phyloP scores from a whole-genome alignment of 2,888 invertebrate genomes.

The Hybos culiciformis region DNA sequence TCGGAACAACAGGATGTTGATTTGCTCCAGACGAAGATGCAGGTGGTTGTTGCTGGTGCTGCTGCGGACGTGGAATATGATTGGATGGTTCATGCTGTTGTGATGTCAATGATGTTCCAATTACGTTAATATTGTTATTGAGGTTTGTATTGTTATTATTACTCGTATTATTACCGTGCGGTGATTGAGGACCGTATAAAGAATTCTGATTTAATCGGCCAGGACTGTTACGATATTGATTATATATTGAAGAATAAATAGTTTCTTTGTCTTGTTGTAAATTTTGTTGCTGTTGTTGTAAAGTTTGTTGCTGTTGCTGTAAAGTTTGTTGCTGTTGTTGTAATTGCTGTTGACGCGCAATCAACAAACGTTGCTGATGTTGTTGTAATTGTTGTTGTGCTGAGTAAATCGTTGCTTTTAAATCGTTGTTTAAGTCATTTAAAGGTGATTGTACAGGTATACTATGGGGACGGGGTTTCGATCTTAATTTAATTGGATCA shows the following conservation, averaged over 20 bases:
- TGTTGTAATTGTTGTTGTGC: constrained; percentile 11
- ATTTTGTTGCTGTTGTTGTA: constrained; percentile 23
- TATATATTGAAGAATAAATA: constrained; percentile 29
- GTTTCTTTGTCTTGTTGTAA: constrained; percentile 33
- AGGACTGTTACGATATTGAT: constrained; percentile 30
- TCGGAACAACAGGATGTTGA: constrained; percentile 26
- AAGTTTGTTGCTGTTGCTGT: constrained; percentile 9
- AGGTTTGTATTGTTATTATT: not conserved
- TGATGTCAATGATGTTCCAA: not conserved
- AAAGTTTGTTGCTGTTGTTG: constrained; percentile 13
- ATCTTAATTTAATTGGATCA: constrained; percentile 28
- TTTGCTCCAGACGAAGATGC: no score
- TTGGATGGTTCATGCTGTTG: not conserved
- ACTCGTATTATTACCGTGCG: constrained; percentile 3
- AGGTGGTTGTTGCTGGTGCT: constrained; percentile 7
- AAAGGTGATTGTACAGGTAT: constrained; percentile 39
- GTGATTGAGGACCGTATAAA: constrained; percentile 16
- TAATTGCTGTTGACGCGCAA: constrained; percentile 3
- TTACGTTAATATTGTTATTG: not conserved
- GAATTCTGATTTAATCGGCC: constrained; percentile 18
- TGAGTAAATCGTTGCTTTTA: constrained; percentile 12
- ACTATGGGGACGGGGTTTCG: constrained; percentile 42
- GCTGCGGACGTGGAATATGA: constrained; percentile 2
- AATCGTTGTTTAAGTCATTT: constrained; percentile 16
- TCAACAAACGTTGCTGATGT: constrained; percentile 10